Percentiles rank a stretch among this genome's conserved stretches.
phyloP scores from a whole-genome alignment of 2,113 vertebrate species.

The Centrocercus urophasianus region DNA sequence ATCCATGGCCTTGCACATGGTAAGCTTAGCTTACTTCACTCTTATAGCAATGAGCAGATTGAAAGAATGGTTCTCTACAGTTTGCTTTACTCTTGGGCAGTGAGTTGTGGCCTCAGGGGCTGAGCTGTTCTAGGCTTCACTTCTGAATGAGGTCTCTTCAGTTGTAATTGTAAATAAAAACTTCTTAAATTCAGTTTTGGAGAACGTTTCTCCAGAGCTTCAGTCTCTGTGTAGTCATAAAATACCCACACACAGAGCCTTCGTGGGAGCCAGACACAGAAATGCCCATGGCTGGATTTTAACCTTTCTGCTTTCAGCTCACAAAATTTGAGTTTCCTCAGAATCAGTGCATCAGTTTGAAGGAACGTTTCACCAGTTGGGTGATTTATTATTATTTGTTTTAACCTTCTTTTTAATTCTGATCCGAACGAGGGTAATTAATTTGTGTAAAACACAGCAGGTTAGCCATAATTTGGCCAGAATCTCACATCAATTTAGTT shows the following conservation, averaged over 20 bases:
- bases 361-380: not conserved
- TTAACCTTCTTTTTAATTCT: not conserved
- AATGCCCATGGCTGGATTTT: not conserved
- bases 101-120: not conserved
- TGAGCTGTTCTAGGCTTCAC: accelerated
- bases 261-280: not conserved
- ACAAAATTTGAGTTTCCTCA: not conserved
- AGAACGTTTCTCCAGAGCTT: not conserved
- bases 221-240: not conserved
- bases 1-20: slow-evolving; percentile 97
- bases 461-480: slow-evolving; percentile 2
- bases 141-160: not conserved
- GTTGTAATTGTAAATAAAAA: not conserved
- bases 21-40: slow-evolving; percentile 53
- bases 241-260: not conserved
- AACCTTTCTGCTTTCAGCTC: not conserved
- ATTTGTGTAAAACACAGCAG: not conserved
- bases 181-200: not conserved
- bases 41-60: no score
- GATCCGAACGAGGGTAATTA: not conserved
- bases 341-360: not conserved
- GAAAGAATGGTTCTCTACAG: not conserved
- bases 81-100: not conserved
- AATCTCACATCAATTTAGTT: slow-evolving; percentile 47
- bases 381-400: not conserved